Conservation (phyloP, 1,140 invertebrate species). For the Drosophila tani region DNA sequence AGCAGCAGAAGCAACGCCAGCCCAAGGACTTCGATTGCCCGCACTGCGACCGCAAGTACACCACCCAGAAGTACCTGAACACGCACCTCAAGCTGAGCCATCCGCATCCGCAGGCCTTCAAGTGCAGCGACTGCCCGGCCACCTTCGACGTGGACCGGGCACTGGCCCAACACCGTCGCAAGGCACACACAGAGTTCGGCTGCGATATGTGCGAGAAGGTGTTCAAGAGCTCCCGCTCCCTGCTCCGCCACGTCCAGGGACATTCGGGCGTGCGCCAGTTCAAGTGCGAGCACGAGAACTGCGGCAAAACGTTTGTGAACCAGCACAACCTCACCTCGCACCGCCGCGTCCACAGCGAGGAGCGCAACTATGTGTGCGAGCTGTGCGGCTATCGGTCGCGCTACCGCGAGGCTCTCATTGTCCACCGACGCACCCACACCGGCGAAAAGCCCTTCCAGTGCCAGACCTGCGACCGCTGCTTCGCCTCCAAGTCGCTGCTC, state of each 20-base stretch:
- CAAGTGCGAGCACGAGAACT: constrained; percentile 69
- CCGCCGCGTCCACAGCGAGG: constrained; percentile 63
- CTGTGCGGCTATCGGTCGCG: constrained; percentile 74
- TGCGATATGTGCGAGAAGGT: constrained; percentile 69
- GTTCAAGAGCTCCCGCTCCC: constrained; percentile 62
- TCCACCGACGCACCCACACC: constrained; percentile 97
- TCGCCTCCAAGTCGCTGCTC: constrained; percentile 72
- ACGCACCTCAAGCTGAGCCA: constrained; percentile 67
- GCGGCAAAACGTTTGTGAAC: constrained; percentile 71
- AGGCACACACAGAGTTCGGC: constrained; percentile 57
- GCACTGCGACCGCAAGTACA: constrained; percentile 63
- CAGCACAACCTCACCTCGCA: constrained; percentile 69
- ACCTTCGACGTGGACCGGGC: constrained; percentile 64
- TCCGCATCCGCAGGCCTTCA: constrained; percentile 67
- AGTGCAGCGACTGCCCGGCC: constrained; percentile 65
- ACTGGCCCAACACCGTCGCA: constrained; percentile 59
- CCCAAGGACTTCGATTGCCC: constrained; percentile 61
- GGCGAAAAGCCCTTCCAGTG: constrained; percentile 96
- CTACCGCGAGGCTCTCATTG: constrained; percentile 93
- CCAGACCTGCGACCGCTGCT: constrained; percentile 57
- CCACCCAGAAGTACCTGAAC: constrained; percentile 66
- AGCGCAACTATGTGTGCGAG: constrained; percentile 75
- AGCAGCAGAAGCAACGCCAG: constrained; percentile 36
- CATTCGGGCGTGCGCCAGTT: constrained; percentile 64
- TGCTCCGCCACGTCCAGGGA: constrained; percentile 63